Evolutionary conservation across 2,888 invertebrate species (phyloP).

Genomic region (Mythimna loreyi): DNA sequence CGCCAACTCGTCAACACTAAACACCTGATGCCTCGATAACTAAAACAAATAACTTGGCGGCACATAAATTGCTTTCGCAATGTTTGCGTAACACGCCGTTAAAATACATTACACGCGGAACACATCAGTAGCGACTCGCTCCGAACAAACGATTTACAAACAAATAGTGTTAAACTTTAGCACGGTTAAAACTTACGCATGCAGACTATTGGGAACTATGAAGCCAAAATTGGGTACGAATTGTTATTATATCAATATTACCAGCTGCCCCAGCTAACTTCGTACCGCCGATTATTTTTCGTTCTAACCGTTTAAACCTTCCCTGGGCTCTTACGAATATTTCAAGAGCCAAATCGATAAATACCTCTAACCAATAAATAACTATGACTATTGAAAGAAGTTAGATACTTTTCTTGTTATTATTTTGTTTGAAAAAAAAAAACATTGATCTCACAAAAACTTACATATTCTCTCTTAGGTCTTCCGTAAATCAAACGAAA

Average conservation of each 20-base stretch:
- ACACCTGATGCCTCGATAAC: constrained; percentile 51
- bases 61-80: constrained; percentile 56
- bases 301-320: too few relatives aligned
- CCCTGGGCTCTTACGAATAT: too few relatives aligned
- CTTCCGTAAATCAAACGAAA: not conserved
- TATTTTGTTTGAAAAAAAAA: not conserved
- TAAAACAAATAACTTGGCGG: constrained; percentile 57
- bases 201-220: constrained; percentile 22
- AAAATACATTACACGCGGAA: constrained; percentile 45
- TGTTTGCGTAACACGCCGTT: constrained; percentile 49
- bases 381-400: too few relatives aligned
- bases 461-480: not conserved
- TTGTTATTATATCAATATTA: constrained; percentile 22
- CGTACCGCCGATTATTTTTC: too few relatives aligned
- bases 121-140: constrained; percentile 23
- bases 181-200: constrained; percentile 13
- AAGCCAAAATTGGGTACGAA: constrained; percentile 49
- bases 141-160: constrained; percentile 46
- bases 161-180: constrained; percentile 36
- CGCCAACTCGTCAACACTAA: constrained; percentile 28
- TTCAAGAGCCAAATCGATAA: too few relatives aligned
- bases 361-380: too few relatives aligned
- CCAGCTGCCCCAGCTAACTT: too few relatives aligned
- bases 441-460: not conserved
- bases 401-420: not conserved